A percentile compares a stretch with the other conserved stretches of the same genome.
Evolutionary conservation across 2,113 vertebrate genomes (phyloP).

Genomic region (Oriolus oriolus): DNA sequence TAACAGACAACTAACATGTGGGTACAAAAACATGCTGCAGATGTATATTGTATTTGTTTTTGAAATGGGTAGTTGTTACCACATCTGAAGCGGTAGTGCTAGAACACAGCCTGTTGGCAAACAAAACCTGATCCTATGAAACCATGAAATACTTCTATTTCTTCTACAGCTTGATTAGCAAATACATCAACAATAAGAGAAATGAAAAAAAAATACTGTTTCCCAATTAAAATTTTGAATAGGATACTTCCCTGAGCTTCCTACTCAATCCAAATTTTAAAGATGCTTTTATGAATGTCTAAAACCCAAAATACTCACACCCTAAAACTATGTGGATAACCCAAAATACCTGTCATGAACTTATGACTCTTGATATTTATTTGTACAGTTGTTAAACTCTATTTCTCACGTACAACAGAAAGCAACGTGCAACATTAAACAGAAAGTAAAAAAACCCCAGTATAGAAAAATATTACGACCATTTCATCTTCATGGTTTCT

Average conservation of each 20-base stretch:
- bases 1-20: not conserved
- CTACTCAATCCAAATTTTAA: not conserved
- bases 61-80: not conserved
- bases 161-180: not conserved
- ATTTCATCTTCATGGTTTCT: not conserved
- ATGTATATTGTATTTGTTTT: not conserved
- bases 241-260: not conserved
- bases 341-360: not conserved
- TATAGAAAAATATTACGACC: not conserved
- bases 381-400: not conserved
- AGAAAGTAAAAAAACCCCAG: rapidly evolving
- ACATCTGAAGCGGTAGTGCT: not conserved
- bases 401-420: not conserved
- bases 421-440: not conserved
- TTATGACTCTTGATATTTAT: not conserved
- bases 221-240: not conserved
- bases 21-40: not conserved
- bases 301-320: not conserved
- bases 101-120: not conserved
- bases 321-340: not conserved
- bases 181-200: not conserved
- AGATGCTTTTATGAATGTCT: not conserved
- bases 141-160: not conserved
- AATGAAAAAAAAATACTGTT: not conserved
- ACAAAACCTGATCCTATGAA: not conserved